Evolutionary conservation across 2,888 invertebrate species (phyloP).

Genomic region (Heliconius charithonia): DNA sequence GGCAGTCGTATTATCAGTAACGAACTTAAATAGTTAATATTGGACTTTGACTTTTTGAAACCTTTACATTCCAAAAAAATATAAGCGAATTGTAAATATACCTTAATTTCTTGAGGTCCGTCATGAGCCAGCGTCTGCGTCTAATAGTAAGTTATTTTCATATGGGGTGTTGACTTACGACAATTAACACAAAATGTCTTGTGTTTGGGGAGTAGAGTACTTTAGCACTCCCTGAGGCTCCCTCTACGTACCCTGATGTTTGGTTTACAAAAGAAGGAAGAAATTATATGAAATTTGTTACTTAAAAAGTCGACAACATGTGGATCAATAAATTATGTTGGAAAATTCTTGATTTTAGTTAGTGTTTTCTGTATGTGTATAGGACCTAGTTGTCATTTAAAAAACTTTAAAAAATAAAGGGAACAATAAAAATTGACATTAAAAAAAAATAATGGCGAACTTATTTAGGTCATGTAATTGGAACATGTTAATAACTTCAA

Average conservation of each 20-base stretch:
- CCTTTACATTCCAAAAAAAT: neutral
- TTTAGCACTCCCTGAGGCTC: too few species aligned
- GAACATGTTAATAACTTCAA: neutral
- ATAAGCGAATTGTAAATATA: neutral
- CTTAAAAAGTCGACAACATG: neutral
- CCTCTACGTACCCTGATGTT: too few species aligned
- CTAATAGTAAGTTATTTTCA: neutral
- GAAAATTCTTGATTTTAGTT: too few species aligned
- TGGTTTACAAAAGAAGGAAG: too few species aligned
- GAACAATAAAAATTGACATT: too few species aligned
- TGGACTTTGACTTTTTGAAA: neutral
- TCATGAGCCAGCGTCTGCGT: neutral
- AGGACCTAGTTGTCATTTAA: neutral
- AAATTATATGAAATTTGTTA: neutral
- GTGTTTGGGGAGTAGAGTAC: neutral
- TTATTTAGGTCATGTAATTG: neutral
- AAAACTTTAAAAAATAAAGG: too few species aligned
- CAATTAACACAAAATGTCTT: too few species aligned
- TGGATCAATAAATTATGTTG: neutral
- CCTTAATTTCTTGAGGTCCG: neutral
- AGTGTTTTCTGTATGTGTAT: too few species aligned
- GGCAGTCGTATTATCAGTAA: neutral
- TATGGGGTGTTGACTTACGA: too few species aligned
- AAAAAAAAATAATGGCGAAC: too few species aligned
- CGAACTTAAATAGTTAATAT: neutral